Evolutionary conservation across 2,888 invertebrate genomes (phyloP).

Genomic region (Empis livida): DNA sequence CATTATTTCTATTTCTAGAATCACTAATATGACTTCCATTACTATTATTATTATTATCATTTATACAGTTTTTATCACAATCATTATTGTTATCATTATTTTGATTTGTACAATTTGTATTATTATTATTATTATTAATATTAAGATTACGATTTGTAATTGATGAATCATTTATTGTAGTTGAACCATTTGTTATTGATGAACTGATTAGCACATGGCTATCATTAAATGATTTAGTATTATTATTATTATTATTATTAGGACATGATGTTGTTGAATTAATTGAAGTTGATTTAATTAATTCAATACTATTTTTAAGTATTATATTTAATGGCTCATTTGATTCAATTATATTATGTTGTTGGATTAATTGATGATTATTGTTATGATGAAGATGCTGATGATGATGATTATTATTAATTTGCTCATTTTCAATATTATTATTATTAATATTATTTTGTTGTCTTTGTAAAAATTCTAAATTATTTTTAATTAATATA

Average conservation of each 20-base stretch:
- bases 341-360: constrained; percentile 1
- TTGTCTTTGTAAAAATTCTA: constrained; percentile 13
- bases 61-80: constrained; percentile 8
- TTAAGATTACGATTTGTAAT: background rate
- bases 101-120: background rate
- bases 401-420: background rate
- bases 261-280: background rate
- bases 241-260: background rate
- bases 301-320: constrained; percentile 15
- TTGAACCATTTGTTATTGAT: background rate
- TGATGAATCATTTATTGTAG: background rate
- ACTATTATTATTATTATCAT: constrained; percentile 13
- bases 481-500: constrained; percentile 18
- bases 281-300: constrained; percentile 11
- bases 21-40: constrained; percentile 11
- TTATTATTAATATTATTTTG: constrained; percentile 2
- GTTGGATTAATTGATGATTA: background rate
- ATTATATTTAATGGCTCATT: constrained; percentile 13
- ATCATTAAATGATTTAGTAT: background rate
- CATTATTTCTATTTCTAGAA: constrained; percentile 11
- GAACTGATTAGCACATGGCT: background rate
- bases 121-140: background rate
- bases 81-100: background rate
- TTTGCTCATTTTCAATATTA: background rate
- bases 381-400: background rate